Evolutionary conservation across 2,797 vertebrate species (phyloP).

Genomic region (Oreonectes daqikongensis): DNA sequence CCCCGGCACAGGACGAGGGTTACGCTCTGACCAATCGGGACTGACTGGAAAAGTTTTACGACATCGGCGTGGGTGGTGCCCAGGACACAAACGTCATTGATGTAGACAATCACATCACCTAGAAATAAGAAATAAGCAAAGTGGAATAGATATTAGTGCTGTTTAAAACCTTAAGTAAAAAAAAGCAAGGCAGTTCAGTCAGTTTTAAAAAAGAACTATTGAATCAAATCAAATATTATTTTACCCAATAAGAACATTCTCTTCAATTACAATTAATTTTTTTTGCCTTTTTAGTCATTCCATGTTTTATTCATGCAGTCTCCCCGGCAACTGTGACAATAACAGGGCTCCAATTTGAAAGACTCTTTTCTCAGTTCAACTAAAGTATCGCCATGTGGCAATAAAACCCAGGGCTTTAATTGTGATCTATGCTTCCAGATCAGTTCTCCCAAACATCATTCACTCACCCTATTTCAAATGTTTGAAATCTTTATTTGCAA

Average conservation of each 20-base stretch:
- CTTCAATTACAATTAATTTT: conserved; percentile 4
- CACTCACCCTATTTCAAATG: neutral
- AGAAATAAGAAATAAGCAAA: conserved; percentile 37
- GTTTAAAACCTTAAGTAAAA: too few species aligned
- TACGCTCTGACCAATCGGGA: conserved; percentile 95
- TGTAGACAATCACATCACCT: conserved; percentile 99
- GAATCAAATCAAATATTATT: neutral
- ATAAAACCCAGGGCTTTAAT: conserved; percentile 3
- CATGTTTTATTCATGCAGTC: conserved; percentile 19
- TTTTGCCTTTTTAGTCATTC: conserved; percentile 17
- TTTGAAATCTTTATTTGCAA: too few species aligned
- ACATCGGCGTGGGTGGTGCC: conserved; percentile 97
- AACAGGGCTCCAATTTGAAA: conserved; percentile 18
- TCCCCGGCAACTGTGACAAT: conserved; percentile 32
- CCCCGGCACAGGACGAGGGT: conserved; percentile 94
- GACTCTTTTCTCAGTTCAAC: conserved; percentile 1
- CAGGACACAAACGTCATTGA: conserved; percentile 95
- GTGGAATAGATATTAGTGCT: conserved; percentile 4
- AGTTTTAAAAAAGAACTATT: conserved; percentile 1
- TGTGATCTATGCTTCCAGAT: conserved; percentile 11
- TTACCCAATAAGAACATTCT: neutral
- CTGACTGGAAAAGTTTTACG: conserved; percentile 98
- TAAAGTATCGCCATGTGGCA: neutral
- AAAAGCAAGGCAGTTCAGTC: neutral
- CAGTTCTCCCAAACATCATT: neutral